Evolutionary conservation across 2,113 vertebrate genomes (phyloP), one percentile per base, ranked within the genome.

Genomic region (Perognathus longimembris): DNA sequence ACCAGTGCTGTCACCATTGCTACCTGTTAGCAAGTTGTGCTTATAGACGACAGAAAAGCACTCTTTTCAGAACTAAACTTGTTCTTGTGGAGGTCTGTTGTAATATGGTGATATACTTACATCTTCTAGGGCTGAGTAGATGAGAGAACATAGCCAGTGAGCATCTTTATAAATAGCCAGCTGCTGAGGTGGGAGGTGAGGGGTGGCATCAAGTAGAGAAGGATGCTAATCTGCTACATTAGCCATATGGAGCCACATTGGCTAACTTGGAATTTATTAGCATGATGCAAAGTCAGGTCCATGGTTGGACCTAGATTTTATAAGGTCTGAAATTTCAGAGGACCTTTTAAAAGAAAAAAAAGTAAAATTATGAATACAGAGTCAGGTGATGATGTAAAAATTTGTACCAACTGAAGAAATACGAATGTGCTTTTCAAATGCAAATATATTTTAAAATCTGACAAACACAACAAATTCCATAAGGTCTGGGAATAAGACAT

Each of bases 321-420:
- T 82, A 63, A 87, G 34, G 11, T 20, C 36, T 34, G 79, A 80
- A 18, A 70, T 75, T 91, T 88, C 81, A 69, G 70, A 66, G 59
- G 12, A 3, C 36, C 11, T 30, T 95, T 83, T 45, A 24, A 92
- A 69, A 73, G 21, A 77, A 81, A 78, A n/a, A 96, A 70, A 70
- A 20, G 7, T 1, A 45, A 70, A 92, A 69, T 63, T 78, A 63
- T 40, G 76, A 87, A 59, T 67, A 36, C 11, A 81, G 64, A 86
- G 9, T 91, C 88, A 71, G 20, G 3, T 66, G 21, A 64, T 3
- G 2, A 40, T 89, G 15, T 79, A 22, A 77, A 78, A 40, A 83
- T 89, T 78, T 63, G 69, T 86, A 42, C 24, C 64, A 79, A 64
- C 77, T 81, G 14, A 91, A 24, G 75, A 88, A 80, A 67, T 3